Base-by-base conservation (phyloP, 2,888 invertebrate species). In the Phymatocera aterrima region DNA sequence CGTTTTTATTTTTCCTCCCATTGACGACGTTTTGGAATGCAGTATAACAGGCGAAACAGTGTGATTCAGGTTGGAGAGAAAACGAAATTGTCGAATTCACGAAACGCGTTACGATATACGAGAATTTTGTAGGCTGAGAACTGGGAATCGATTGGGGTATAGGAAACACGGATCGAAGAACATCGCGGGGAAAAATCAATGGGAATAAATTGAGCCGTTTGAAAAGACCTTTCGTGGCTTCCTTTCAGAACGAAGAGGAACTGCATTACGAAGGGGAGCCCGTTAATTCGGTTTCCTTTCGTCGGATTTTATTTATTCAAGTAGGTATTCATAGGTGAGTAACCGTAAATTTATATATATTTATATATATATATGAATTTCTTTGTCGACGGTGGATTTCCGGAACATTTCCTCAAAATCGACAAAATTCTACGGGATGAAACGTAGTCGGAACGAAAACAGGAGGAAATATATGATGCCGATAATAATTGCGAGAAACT, bases 211-310 rank as follows among this genome's bases (percentile, higher is more conserved):
- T 72, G 34, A 72, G 34, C 24, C 28, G 68, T 68, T 51, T 72
- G 34, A 51, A 72, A 72, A 51, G 6, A 21, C 18, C 72, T 72
- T 72, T 72, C 51, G 51, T 48, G 72, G 72, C 51, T 72, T 72
- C 72, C 34, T 72, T 72, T 72, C 51, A 51, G 12, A 61, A 1
- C 28, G 37, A 37, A 51, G 21, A 2, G 15, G 46, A 28, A 46
- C 68, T 43, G 5, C 37, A 37, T n/a, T n/a, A 34, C 46, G 15
- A n/a, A 24, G 65, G 8, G 40, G 68, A 3, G 1, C 18, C 24
- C 24, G 68, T 31, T 72, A 72, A 72, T 51, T 51, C 10, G n/a
- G 31, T 72, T 72, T 72, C 28, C 72, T 28, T 51, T 15, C 28
- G 43, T 68, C 15, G 37, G 21, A 37, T 64, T 37, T 64, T 37